Conservation (phyloP, 2,888 invertebrate species). For the Gnatocerus cornutus region DNA sequence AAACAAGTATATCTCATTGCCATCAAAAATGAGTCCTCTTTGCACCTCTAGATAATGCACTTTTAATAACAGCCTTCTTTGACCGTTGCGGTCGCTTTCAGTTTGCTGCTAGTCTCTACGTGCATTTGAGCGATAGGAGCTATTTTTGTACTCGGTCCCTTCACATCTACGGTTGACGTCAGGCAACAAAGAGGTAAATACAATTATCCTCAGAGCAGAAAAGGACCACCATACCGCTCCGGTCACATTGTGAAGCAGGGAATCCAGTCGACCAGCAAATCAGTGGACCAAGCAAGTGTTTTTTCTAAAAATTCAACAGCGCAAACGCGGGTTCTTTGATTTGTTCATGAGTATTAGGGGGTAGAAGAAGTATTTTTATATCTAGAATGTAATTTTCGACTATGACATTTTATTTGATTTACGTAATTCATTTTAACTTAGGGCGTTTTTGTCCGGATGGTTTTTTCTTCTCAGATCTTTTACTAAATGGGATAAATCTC, state of each 20-base stretch:
- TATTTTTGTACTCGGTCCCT: conserved; percentile 67
- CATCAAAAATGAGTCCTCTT: too few relatives aligned
- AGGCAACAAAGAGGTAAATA: conserved; percentile 60
- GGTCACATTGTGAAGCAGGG: conserved; percentile 65
- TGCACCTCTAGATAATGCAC: background rate
- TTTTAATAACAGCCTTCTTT: background rate
- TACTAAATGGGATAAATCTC: conserved; percentile 35
- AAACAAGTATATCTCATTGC: too few relatives aligned
- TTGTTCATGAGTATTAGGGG: conserved; percentile 59
- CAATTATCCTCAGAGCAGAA: conserved; percentile 51
- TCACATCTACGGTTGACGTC: conserved; percentile 67
- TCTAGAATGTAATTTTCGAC: conserved; percentile 54
- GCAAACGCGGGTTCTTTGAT: conserved; percentile 66
- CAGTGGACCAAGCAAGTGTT: conserved; percentile 56
- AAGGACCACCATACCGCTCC: conserved; percentile 59
- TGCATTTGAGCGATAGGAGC: conserved; percentile 66
- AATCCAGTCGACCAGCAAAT: conserved; percentile 58
- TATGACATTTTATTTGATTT: conserved; percentile 56
- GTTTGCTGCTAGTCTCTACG: conserved; percentile 58
- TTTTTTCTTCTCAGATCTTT: conserved; percentile 35
- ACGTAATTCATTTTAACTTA: conserved; percentile 54
- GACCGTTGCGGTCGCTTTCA: conserved; percentile 6
- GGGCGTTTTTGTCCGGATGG: conserved; percentile 35
- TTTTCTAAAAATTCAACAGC: conserved; percentile 52
- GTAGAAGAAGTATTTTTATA: conserved; percentile 47